Base-by-base conservation (phyloP, 1,140 invertebrate species). In the Tyrophagus putrescentiae region DNA sequence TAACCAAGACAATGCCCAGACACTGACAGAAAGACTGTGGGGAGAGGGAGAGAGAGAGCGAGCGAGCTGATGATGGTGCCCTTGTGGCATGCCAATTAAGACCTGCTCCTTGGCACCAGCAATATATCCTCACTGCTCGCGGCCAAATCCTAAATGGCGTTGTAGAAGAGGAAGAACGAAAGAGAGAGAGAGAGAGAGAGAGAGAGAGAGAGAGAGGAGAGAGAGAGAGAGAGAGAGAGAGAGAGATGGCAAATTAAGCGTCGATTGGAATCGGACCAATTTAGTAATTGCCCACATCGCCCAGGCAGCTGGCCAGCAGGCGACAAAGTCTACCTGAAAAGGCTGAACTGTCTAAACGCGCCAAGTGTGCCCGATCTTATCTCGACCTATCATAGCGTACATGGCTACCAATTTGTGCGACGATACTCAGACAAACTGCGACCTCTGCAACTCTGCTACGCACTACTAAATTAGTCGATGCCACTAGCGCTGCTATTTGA, bases 191-290 rank as follows among this genome's bases (percentile, higher is more conserved):
- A 64, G 53, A 66, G 28, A 60, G 42, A 61, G 50, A 63, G 57
- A 63, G 23, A 62, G 50, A 61, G 60, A 65, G 60, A 65, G 52
- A 64, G 63, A 63, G 36, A 65, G 60, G n/a, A n/a, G n/a, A n/a
- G n/a, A 66, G 56, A 66, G 56, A 61, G 57, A 64, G 54, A 66
- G 54, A 62, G 62, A 66, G 48, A 50, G 52, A 53, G 50, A 7
- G 18, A 25, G 45, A 6, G 18, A 48, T 48, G 7, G 45, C 45
- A 21, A 48, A 48, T 48, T 48, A 48, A 48, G 45, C 45, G 21
- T 7, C 45, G 45, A 48, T 48, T 48, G 7, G 21, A 48, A 48
- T 48, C 45, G 45, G 21, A 18, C 45, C 45, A 48, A 48, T 48
- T 48, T 48, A 48, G 45, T 48, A 48, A 48, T 48, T 48, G 45